Evolutionary conservation across 2,113 vertebrate species (phyloP).

Genomic region (Thamnaconus septentrionalis): DNA sequence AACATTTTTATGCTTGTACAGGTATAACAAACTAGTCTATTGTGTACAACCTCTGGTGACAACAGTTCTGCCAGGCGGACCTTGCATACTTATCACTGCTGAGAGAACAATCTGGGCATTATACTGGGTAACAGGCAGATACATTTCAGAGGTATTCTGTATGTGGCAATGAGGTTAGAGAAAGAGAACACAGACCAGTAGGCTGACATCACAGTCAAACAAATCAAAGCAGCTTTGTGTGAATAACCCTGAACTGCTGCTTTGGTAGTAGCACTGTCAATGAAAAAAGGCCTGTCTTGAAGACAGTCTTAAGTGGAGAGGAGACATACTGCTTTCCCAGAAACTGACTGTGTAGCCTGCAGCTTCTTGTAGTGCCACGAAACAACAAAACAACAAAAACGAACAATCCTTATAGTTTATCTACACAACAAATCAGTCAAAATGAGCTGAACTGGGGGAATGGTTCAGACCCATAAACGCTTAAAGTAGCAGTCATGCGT

Average conservation of each 20-base stretch:
- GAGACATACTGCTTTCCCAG: neutral
- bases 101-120: neutral
- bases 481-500: slow-evolving; percentile 79
- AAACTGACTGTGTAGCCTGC: too few relatives aligned
- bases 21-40: too few relatives aligned
- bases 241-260: slow-evolving; percentile 91
- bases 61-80: too few relatives aligned
- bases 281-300: slow-evolving; percentile 74
- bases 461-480: slow-evolving; percentile 62
- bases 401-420: slow-evolving; percentile 3
- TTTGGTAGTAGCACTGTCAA: slow-evolving; percentile 94
- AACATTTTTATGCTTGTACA: too few relatives aligned
- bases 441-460: slow-evolving; percentile 46
- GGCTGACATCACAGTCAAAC: slow-evolving; percentile 57
- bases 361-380: too few relatives aligned
- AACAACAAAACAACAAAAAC: neutral
- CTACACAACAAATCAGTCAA: slow-evolving; percentile 18
- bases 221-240: slow-evolving; percentile 82
- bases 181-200: slow-evolving; percentile 10
- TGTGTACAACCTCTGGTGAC: too few relatives aligned
- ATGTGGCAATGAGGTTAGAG: slow-evolving; percentile 60
- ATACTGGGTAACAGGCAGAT: slow-evolving; percentile 49
- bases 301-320: slow-evolving; percentile 33
- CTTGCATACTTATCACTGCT: too few relatives aligned
- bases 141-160: slow-evolving; percentile 67